Percentiles rank a stretch among this genome's conserved stretches.
Conservation (phyloP, 1,140 invertebrate species). For the Drosophila hydei region DNA sequence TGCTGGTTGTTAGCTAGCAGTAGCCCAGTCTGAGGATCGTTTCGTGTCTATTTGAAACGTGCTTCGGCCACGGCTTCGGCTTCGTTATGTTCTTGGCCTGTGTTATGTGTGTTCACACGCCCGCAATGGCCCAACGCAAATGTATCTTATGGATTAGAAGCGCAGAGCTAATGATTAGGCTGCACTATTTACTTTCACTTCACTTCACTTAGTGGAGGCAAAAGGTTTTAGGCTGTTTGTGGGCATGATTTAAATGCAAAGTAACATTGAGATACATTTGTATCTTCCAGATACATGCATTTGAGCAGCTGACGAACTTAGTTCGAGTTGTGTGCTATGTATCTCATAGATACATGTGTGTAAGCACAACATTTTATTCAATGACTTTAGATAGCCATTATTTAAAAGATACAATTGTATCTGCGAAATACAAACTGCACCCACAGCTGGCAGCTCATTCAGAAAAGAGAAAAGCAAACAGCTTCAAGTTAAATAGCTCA, state of each 20-base stretch:
- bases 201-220: slow-evolving; percentile 30
- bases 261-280: slow-evolving; percentile 21
- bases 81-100: slow-evolving; percentile 5
- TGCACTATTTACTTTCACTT: slow-evolving; percentile 26
- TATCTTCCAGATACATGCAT: slow-evolving; percentile 5
- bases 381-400: not conserved
- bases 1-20: slow-evolving; percentile 41
- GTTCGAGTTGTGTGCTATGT: too few species aligned
- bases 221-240: too few species aligned
- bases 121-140: slow-evolving; percentile 44
- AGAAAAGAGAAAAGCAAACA: slow-evolving; percentile 43
- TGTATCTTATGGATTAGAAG: slow-evolving; percentile 36
- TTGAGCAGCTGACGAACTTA: too few species aligned
- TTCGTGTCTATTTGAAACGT: slow-evolving; percentile 43
- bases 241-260: slow-evolving; percentile 1
- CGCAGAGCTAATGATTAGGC: slow-evolving; percentile 21
- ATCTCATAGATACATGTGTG: slow-evolving; percentile 16
- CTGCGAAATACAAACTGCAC: slow-evolving; percentile 21
- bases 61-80: not conserved
- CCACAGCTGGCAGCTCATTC: slow-evolving; percentile 50
- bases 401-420: slow-evolving; percentile 6
- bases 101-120: slow-evolving; percentile 63
- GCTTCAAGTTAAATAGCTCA: slow-evolving; percentile 66
- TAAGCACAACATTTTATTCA: too few species aligned
- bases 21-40: slow-evolving; percentile 29